Conservation (phyloP, 2,888 invertebrate genomes). For the Aethes cnicana region DNA sequence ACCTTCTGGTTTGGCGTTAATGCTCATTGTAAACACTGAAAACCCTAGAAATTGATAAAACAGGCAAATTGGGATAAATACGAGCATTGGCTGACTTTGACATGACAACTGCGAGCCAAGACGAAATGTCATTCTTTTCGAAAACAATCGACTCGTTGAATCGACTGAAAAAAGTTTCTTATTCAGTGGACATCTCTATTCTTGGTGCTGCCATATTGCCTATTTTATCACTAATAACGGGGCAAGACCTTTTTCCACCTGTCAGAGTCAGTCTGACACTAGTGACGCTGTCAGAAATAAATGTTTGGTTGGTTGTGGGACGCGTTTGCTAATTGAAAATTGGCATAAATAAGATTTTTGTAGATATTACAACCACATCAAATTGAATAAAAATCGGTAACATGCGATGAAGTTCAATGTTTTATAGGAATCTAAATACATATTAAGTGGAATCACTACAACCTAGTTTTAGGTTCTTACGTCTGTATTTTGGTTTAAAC, state of each 20-base stretch:
- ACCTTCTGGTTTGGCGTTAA: not conserved
- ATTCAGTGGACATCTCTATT: not conserved
- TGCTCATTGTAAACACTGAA: constrained; percentile 30
- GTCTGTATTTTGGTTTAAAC: too few relatives aligned
- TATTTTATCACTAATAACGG: not conserved
- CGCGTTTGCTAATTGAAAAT: too few relatives aligned
- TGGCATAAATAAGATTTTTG: too few relatives aligned
- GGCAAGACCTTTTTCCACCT: not conserved
- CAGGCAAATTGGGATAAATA: constrained; percentile 8
- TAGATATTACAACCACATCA: too few relatives aligned
- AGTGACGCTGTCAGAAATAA: too few relatives aligned
- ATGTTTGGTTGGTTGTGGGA: too few relatives aligned
- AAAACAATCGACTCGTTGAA: not conserved
- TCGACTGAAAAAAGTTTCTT: not conserved
- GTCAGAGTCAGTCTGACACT: too few relatives aligned
- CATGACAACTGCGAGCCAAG: constrained; percentile 23
- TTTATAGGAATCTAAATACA: too few relatives aligned
- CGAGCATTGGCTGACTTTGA: constrained; percentile 12
- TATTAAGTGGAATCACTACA: too few relatives aligned
- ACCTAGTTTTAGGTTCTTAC: too few relatives aligned
- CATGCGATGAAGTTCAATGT: too few relatives aligned
- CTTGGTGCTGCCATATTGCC: not conserved
- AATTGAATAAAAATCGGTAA: too few relatives aligned
- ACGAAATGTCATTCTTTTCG: constrained; percentile 8
- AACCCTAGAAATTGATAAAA: constrained; percentile 12